phyloP scores from a whole-genome alignment of 2,888 invertebrate genomes.

The Macaria notata region DNA sequence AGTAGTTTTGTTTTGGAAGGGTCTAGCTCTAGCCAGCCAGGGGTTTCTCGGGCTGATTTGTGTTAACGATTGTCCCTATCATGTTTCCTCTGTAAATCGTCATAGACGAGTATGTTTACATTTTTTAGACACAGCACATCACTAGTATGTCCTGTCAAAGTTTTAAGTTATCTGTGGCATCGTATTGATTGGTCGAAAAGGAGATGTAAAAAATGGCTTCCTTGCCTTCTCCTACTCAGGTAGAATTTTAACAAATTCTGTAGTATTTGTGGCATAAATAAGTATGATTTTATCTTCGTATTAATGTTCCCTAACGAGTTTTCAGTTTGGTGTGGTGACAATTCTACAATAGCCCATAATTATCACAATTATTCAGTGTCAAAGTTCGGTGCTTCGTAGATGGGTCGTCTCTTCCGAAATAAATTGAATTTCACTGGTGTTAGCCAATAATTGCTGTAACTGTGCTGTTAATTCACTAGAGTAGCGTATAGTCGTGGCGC shows the following conservation, averaged over 20 bases:
- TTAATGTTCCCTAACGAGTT: conserved; percentile 42
- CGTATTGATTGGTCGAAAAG: conserved; percentile 81
- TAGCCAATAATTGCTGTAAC: conserved; percentile 34
- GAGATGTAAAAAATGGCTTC: conserved; percentile 90
- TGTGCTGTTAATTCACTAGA: conserved; percentile 41
- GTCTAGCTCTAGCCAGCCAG: too few relatives aligned
- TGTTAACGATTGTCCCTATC: too few relatives aligned
- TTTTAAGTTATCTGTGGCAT: conserved; percentile 60
- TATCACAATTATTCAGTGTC: conserved; percentile 46
- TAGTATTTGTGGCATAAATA: conserved; percentile 45
- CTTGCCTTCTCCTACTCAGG: conserved; percentile 93
- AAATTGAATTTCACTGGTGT: conserved; percentile 48
- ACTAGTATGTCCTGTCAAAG: conserved; percentile 53
- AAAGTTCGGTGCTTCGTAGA: conserved; percentile 62
- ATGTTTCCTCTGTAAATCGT: too few relatives aligned
- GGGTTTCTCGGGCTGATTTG: too few relatives aligned
- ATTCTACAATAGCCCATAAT: conserved; percentile 29
- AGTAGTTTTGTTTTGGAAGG: too few relatives aligned
- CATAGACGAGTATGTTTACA: too few relatives aligned
- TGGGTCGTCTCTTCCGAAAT: conserved; percentile 47
- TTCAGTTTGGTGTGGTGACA: conserved; percentile 46
- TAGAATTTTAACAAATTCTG: conserved; percentile 75
- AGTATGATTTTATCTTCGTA: conserved; percentile 28
- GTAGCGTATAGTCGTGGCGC: conserved; percentile 47
- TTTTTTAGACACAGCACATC: too few relatives aligned